phyloP scores from a whole-genome alignment of 2,888 invertebrate species.

The Phaedon cochleariae region DNA sequence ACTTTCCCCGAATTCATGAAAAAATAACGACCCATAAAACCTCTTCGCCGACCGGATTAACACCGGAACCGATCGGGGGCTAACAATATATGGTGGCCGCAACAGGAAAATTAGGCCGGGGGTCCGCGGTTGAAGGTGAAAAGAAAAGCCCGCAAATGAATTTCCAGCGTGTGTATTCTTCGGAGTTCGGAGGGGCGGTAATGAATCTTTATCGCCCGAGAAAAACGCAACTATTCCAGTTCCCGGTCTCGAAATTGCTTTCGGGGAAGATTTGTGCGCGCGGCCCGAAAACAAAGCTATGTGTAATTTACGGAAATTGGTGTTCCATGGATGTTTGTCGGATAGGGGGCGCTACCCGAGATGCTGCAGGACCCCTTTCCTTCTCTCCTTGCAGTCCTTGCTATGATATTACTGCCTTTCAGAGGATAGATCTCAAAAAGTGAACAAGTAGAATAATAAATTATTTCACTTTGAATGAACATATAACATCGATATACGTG shows the following conservation, averaged over 20 bases:
- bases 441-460: too few species aligned
- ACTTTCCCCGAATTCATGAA: too few species aligned
- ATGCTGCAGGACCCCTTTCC: too few species aligned
- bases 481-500: too few species aligned
- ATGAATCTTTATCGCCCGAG: slow-evolving; percentile 64
- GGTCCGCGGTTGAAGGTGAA: slow-evolving; percentile 25
- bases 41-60: too few species aligned
- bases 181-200: slow-evolving; percentile 57
- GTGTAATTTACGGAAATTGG: slow-evolving; percentile 66
- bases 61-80: not conserved
- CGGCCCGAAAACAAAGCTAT: slow-evolving; percentile 65
- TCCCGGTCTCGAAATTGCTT: slow-evolving; percentile 61
- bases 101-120: slow-evolving; percentile 31
- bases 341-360: too few species aligned
- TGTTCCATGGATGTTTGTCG: slow-evolving; percentile 53
- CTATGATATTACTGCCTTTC: too few species aligned
- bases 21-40: too few species aligned
- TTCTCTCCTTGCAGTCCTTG: too few species aligned
- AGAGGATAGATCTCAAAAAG: too few species aligned
- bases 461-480: too few species aligned
- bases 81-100: slow-evolving; percentile 29
- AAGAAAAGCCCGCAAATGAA: slow-evolving; percentile 49
- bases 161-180: slow-evolving; percentile 55
- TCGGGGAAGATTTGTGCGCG: slow-evolving; percentile 65
- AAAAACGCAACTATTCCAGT: slow-evolving; percentile 62